These are phyloP conservation scores for Odontamblyopus rebecca DNA, from an alignment of 2,797 vertebrate genomes.

Conservation along the genomic window DNA sequence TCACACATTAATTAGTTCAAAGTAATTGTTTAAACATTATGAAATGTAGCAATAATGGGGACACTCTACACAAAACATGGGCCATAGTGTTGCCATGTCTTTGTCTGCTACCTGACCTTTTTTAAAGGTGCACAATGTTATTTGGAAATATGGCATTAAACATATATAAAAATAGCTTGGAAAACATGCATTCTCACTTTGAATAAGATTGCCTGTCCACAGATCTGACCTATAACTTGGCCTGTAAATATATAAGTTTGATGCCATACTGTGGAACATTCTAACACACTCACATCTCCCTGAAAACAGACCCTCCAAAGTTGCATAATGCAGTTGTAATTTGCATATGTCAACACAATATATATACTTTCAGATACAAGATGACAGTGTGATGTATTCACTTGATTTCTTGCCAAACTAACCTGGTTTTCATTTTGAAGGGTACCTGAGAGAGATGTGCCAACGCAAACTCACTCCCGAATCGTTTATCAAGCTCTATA, in stretches of 20 bases:
- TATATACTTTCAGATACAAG: background rate
- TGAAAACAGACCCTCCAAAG: background rate
- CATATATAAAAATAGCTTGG: background rate
- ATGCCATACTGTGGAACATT: no score
- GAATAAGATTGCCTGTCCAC: background rate
- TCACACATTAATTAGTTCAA: background rate
- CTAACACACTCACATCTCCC: no score
- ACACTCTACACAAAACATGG: background rate
- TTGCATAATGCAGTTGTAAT: background rate
- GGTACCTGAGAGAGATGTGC: constrained; percentile 2
- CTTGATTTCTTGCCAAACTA: background rate
- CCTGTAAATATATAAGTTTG: no score
- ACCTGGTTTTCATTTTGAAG: constrained; percentile 7
- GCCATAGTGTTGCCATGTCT: background rate
- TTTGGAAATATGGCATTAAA: background rate
- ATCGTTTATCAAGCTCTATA: background rate
- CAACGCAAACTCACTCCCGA: constrained; percentile 1
- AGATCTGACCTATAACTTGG: no score
- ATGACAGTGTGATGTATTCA: background rate
- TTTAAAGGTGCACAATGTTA: background rate
- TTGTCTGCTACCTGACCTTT: background rate
- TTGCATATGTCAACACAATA: background rate
- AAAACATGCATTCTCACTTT: background rate
- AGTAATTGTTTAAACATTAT: background rate
- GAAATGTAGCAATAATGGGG: background rate